phyloP scores from a whole-genome alignment of 2,797 vertebrate genomes.

The Oryzias sinensis region DNA sequence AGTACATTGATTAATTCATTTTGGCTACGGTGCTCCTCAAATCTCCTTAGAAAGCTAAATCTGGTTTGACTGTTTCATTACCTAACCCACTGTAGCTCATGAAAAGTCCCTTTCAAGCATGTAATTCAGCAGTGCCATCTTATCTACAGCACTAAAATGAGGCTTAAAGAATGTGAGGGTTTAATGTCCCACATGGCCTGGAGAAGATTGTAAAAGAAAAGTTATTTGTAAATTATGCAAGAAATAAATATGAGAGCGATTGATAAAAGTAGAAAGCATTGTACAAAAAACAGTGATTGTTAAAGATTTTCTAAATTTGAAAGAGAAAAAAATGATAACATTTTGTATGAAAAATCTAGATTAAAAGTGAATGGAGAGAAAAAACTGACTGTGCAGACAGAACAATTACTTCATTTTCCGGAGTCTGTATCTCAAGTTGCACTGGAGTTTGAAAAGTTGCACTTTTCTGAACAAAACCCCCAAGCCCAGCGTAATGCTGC shows the following conservation, averaged over 20 bases:
- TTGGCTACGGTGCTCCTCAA: conserved; percentile 7
- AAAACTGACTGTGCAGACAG: too few species aligned
- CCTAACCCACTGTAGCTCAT: conserved; percentile 9
- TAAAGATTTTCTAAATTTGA: too few species aligned
- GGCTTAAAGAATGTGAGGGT: background rate
- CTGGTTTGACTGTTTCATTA: conserved; percentile 16
- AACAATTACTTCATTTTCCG: too few species aligned
- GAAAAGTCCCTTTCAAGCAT: conserved; percentile 12
- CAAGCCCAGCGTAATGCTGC: too few species aligned
- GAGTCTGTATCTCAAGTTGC: too few species aligned
- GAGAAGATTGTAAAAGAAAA: conserved; percentile 20
- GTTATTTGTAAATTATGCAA: conserved; percentile 12
- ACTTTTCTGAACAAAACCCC: too few species aligned
- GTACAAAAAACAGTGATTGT: too few species aligned
- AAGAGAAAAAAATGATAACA: too few species aligned
- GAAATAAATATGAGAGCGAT: background rate
- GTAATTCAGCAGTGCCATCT: background rate
- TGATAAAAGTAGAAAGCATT: background rate
- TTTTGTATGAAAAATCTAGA: too few species aligned
- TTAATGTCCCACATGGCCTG: background rate
- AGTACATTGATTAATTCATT: background rate
- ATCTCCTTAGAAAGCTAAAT: conserved; percentile 20
- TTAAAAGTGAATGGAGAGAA: too few species aligned
- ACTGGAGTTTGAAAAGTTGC: too few species aligned
- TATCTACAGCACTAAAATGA: background rate